Conservation (phyloP, 2,888 invertebrate species). For the Bruchidius siliquastri region DNA sequence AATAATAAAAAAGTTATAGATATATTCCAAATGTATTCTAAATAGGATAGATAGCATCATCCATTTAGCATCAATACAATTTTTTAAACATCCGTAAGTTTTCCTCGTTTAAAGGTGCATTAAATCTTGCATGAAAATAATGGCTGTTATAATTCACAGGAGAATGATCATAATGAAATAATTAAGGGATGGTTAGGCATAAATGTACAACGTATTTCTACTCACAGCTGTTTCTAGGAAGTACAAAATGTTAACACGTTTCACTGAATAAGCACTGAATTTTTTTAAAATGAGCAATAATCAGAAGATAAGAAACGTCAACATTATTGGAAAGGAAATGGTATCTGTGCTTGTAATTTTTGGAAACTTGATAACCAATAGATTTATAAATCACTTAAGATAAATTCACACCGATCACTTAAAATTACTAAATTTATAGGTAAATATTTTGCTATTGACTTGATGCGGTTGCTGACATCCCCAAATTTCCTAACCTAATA, state of each 20-base stretch:
- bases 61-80: no score
- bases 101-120: no score
- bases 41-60: no score
- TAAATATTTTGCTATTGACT: neutral
- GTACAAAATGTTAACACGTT: neutral
- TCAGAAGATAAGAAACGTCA: constrained; percentile 3
- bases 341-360: neutral
- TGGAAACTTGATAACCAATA: neutral
- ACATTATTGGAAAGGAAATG: neutral
- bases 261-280: neutral
- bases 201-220: neutral
- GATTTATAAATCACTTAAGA: neutral
- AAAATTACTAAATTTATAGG: neutral
- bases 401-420: no score
- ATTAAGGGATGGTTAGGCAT: neutral
- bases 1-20: no score
- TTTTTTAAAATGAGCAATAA: neutral
- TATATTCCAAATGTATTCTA: no score
- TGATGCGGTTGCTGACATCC: neutral
- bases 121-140: no score
- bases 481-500: neutral
- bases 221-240: neutral
- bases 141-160: no score
- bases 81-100: no score
- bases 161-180: no score